Conservation (phyloP, 2,797 vertebrate genomes). For the Alauda arvensis region DNA sequence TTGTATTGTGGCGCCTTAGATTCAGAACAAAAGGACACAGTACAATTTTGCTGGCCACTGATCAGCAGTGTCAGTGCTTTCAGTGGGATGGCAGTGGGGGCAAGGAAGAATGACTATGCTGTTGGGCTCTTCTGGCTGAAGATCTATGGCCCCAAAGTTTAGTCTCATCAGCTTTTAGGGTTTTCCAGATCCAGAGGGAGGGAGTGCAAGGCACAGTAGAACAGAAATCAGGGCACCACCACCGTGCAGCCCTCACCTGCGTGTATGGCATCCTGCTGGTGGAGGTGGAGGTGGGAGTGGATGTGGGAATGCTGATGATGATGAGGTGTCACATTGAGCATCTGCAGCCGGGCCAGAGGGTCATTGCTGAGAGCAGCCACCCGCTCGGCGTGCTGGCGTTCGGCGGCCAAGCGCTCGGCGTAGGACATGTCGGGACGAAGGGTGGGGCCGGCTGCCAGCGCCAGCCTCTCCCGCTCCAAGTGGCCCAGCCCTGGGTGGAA, state of each 20-base stretch:
- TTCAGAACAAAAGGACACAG: not conserved
- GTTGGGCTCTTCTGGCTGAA: not conserved
- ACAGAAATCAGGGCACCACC: not conserved
- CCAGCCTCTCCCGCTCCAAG: conserved; percentile 78
- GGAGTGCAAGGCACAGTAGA: accelerated
- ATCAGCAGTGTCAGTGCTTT: not conserved
- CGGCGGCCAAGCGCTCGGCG: conserved; percentile 74
- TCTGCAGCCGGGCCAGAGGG: conserved; percentile 92
- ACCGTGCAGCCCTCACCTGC: conserved; percentile 63
- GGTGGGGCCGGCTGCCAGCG: conserved; percentile 73
- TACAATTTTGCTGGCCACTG: not conserved
- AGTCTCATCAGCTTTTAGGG: not conserved
- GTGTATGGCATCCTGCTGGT: conserved; percentile 96
- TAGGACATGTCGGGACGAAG: conserved; percentile 78
- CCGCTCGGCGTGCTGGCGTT: conserved; percentile 79
- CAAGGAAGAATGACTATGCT: not conserved
- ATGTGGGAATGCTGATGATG: conserved; percentile 99
- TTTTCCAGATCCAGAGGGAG: not conserved
- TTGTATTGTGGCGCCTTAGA: accelerated
- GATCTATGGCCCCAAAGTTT: not conserved
- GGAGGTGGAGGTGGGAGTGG: conserved; percentile 97
- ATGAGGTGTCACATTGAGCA: conserved; percentile 97
- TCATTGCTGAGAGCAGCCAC: conserved; percentile 85
- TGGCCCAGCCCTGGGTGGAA: conserved; percentile 75
- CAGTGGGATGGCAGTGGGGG: not conserved